Evolutionary conservation across 2,113 vertebrate species (phyloP).

Genomic region (Oryzias curvinotus): DNA sequence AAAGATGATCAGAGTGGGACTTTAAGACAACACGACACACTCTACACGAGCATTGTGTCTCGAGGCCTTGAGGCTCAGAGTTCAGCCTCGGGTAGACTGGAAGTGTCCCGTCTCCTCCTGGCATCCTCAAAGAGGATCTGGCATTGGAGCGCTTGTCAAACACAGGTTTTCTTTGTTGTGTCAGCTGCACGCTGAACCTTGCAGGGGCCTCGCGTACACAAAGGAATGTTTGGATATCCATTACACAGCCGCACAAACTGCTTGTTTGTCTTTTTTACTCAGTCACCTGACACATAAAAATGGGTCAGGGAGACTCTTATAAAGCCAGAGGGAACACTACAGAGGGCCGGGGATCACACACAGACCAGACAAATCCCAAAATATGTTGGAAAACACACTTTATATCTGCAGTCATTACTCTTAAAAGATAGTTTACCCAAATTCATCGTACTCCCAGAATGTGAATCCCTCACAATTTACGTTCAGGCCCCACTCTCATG

Average conservation of each 20-base stretch:
- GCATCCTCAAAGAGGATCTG: conserved; percentile 44
- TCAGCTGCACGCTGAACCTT: conserved; percentile 64
- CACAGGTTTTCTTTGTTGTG: conserved; percentile 74
- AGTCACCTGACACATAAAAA: conserved; percentile 61
- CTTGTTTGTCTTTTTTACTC: conserved; percentile 68
- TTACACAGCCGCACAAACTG: conserved; percentile 64
- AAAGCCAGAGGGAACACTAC: conserved; percentile 30
- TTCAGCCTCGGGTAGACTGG: conserved; percentile 40
- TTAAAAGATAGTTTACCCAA: conserved; percentile 31
- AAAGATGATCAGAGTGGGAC: too few relatives aligned
- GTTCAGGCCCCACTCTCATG: conserved; percentile 45
- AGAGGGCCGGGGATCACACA: conserved; percentile 16
- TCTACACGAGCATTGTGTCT: not conserved
- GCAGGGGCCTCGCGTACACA: conserved; percentile 67
- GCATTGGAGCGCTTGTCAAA: conserved; percentile 56
- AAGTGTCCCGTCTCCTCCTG: conserved; percentile 29
- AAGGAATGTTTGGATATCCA: conserved; percentile 71
- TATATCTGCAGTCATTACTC: conserved; percentile 11
- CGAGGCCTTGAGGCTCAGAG: not conserved
- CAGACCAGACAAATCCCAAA: conserved; percentile 3
- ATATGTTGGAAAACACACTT: conserved; percentile 11
- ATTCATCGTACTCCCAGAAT: conserved; percentile 16
- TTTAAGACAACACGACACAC: not conserved
- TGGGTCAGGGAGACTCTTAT: conserved; percentile 47
- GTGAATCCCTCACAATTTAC: conserved; percentile 35